A percentile compares a stretch with the other conserved stretches of the same genome.
phyloP scores from a whole-genome alignment of 53 echinoderm and acorn worm species.

The Luidia sarsii region DNA sequence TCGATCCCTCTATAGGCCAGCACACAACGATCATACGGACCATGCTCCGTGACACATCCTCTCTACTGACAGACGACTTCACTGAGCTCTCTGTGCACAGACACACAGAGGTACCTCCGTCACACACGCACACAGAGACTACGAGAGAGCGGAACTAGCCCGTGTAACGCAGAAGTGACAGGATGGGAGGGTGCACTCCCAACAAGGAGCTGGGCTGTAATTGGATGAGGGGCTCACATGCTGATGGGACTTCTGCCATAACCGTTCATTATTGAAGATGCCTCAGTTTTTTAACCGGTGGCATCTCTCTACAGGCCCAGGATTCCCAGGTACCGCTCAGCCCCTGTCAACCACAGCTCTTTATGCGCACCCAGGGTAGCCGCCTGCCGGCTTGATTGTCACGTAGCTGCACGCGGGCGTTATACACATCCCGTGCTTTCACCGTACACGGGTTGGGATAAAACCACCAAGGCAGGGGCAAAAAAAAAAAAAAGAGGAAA shows the following conservation, averaged over 20 bases:
- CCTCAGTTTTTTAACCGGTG: conserved; percentile 12
- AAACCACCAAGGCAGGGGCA: too few relatives aligned
- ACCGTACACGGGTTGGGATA: too few relatives aligned
- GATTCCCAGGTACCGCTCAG: not conserved
- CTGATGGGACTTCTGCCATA: conserved; percentile 48
- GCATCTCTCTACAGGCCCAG: conserved; percentile 14
- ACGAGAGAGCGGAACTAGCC: not conserved
- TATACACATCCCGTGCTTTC: too few relatives aligned
- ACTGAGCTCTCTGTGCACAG: too few relatives aligned
- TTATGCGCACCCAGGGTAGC: conserved; percentile 29
- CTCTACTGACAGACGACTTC: too few relatives aligned
- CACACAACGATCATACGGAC: too few relatives aligned
- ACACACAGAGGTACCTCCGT: too few relatives aligned
- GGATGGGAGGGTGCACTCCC: conserved; percentile 12
- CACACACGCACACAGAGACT: too few relatives aligned
- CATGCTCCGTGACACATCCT: too few relatives aligned
- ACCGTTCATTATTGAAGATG: conserved; percentile 41
- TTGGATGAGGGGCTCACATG: conserved; percentile 35
- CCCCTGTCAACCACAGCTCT: too few relatives aligned
- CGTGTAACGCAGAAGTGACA: not conserved
- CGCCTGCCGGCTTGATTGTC: conserved; percentile 4
- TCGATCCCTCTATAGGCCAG: too few relatives aligned
- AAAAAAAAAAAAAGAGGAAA: not conserved
- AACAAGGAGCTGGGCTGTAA: conserved; percentile 7
- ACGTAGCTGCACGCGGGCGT: not conserved